Conservation (phyloP, 2,797 vertebrate genomes). For the Gila robusta region DNA sequence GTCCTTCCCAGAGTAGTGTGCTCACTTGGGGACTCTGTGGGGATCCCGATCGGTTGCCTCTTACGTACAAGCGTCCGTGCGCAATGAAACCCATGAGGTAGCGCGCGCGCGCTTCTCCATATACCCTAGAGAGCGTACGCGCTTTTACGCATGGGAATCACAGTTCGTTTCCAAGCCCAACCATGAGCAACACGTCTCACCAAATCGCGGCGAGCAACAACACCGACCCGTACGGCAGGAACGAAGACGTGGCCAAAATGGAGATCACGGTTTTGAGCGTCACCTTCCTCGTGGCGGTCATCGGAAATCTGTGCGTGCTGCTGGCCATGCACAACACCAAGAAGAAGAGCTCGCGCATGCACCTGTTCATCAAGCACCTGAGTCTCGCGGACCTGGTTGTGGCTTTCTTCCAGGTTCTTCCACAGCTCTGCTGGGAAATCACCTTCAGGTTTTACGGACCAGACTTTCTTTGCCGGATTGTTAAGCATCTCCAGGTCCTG, state of each 20-base stretch:
- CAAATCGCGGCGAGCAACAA: conserved; percentile 55
- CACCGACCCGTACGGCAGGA: conserved; percentile 75
- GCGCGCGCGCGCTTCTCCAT: conserved; percentile 56
- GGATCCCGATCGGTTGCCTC: not conserved
- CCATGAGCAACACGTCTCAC: conserved; percentile 55
- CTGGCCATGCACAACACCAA: conserved; percentile 77
- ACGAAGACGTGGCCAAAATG: conserved; percentile 88
- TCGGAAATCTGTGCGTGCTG: conserved; percentile 86
- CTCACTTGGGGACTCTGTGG: not conserved
- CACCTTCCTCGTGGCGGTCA: conserved; percentile 81
- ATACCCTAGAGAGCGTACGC: conserved; percentile 34
- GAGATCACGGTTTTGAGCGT: conserved; percentile 87
- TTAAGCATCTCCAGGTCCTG: conserved; percentile 92
- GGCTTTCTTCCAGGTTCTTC: conserved; percentile 92
- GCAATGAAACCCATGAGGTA: conserved; percentile 26
- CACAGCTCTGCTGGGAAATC: conserved; percentile 92
- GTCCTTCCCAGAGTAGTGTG: not conserved
- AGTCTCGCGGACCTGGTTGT: conserved; percentile 89
- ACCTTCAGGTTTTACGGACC: conserved; percentile 91
- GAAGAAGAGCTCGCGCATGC: conserved; percentile 88
- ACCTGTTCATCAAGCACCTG: conserved; percentile 91
- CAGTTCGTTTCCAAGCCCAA: conserved; percentile 34
- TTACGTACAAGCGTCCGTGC: conserved; percentile 45
- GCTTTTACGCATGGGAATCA: conserved; percentile 64
- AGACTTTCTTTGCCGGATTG: conserved; percentile 84